A percentile compares a stretch with the other conserved stretches of the same genome.
phyloP scores from a whole-genome alignment of 2,113 vertebrate species.

The Gallinago paraguaiae region DNA sequence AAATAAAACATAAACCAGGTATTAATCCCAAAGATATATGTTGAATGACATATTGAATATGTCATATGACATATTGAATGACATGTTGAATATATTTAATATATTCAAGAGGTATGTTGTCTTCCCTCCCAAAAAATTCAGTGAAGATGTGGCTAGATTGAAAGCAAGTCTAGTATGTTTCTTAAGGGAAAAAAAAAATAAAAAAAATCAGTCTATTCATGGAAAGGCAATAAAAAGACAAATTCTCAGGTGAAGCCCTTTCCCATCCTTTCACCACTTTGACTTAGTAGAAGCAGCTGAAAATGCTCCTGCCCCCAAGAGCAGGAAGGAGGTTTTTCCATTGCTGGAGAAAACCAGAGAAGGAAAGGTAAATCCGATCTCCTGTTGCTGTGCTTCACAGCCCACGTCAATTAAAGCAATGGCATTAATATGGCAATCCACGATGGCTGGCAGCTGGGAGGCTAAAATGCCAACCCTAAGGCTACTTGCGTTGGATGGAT shows the following conservation, averaged over 20 bases:
- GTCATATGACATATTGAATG: too few species aligned
- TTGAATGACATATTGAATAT: not conserved
- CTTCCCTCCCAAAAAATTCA: not conserved
- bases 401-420: not conserved
- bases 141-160: not conserved
- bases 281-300: not conserved
- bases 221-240: not conserved
- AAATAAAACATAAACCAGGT: not conserved
- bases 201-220: not conserved
- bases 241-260: not conserved
- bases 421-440: fast-evolving
- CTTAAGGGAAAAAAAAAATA: not conserved
- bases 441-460: not conserved
- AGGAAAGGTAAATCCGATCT: not conserved
- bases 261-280: not conserved
- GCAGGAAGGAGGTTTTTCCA: not conserved
- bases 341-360: not conserved
- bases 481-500: not conserved
- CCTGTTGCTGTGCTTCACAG: not conserved
- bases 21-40: not conserved
- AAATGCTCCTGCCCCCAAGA: not conserved
- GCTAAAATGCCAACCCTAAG: not conserved
- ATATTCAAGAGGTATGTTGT: not conserved
- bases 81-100: not conserved
- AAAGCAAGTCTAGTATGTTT: not conserved